Conservation (phyloP, 2,797 vertebrate species). For the Apogon talboti region DNA sequence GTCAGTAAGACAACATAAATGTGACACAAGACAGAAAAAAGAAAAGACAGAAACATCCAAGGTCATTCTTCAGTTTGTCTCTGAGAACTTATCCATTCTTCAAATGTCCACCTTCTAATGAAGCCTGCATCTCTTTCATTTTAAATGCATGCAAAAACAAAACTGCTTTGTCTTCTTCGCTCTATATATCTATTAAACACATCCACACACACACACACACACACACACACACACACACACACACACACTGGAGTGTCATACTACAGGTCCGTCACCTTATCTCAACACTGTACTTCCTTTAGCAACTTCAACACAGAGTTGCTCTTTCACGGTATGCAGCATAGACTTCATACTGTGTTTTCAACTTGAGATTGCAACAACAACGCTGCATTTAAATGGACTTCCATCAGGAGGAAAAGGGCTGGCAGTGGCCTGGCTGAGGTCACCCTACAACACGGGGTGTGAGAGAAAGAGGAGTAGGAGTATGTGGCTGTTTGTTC, state of each 20-base stretch:
- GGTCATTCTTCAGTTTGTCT: slow-evolving; percentile 33
- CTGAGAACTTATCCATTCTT: not conserved
- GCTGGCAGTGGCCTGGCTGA: slow-evolving; percentile 61
- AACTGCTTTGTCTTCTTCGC: not conserved
- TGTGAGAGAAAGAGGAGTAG: slow-evolving; percentile 43
- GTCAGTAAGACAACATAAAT: not conserved
- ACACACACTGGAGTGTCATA: slow-evolving; percentile 22
- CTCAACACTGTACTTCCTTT: slow-evolving; percentile 30
- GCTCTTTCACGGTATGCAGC: slow-evolving; percentile 48
- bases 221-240: slow-evolving; percentile 42
- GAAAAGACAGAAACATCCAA: slow-evolving; percentile 11
- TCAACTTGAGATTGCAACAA: slow-evolving; percentile 36
- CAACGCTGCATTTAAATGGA: slow-evolving; percentile 53
- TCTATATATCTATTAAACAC: slow-evolving; percentile 6
- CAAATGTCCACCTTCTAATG: slow-evolving; percentile 23
- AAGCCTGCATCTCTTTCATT: slow-evolving; percentile 14
- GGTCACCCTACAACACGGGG: slow-evolving; percentile 60
- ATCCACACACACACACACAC: no score
- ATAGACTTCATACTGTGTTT: slow-evolving; percentile 33
- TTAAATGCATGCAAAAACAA: slow-evolving; percentile 20
- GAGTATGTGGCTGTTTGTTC: slow-evolving; percentile 68
- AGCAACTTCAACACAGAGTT: slow-evolving; percentile 34
- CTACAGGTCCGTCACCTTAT: slow-evolving; percentile 43
- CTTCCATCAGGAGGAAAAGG: slow-evolving; percentile 55
- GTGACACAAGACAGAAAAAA: not conserved